Evolutionary conservation across 2,888 invertebrate genomes (phyloP).

Genomic region (Mycalesis mineus): DNA sequence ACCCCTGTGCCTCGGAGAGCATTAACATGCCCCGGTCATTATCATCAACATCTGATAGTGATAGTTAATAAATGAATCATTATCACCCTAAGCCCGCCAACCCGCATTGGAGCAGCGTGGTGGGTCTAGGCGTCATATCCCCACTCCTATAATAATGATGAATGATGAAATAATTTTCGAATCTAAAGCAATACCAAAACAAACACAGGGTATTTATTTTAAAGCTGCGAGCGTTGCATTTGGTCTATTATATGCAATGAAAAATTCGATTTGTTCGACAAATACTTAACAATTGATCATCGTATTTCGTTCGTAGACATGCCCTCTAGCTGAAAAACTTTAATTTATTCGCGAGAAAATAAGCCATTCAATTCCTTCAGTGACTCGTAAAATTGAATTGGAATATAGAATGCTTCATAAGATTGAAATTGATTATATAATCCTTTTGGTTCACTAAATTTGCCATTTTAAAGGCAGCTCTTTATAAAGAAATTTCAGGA

Average conservation of each 20-base stretch:
- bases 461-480: conserved; percentile 1
- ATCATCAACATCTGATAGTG: too few species aligned
- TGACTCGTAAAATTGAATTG: conserved; percentile 6
- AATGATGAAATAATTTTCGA: too few species aligned
- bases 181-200: too few species aligned
- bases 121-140: too few species aligned
- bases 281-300: not conserved
- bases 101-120: too few species aligned
- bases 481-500: not conserved
- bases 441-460: conserved; percentile 1
- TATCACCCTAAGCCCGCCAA: too few species aligned
- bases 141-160: too few species aligned
- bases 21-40: too few species aligned
- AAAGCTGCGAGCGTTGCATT: too few species aligned
- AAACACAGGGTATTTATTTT: too few species aligned
- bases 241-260: not conserved
- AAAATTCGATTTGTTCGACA: not conserved
- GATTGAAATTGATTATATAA: conserved; percentile 10
- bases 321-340: conserved; percentile 3
- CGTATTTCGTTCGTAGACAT: not conserved
- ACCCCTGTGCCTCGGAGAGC: too few species aligned
- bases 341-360: conserved; percentile 6
- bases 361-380: conserved; percentile 3
- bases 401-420: conserved; percentile 8
- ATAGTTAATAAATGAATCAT: too few species aligned